Evolutionary conservation across 1,140 invertebrate species (phyloP), one percentile per base, ranked within the genome.

Genomic region (Caenorhabditis tropicalis): DNA sequence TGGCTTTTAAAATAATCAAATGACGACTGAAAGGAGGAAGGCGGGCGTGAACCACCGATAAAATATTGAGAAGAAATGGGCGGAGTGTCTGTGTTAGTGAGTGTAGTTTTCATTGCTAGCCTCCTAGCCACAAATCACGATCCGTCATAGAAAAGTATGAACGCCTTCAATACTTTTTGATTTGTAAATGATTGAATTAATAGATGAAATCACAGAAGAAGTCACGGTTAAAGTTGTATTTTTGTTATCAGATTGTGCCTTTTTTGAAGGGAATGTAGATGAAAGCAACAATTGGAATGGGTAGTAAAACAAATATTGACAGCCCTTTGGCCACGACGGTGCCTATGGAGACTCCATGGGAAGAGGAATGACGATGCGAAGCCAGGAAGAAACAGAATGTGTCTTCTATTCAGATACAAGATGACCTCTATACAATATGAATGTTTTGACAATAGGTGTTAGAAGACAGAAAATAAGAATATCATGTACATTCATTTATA

Each of bases 221-320:
- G 65, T 74, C 65, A 74, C 65, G 65, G 36, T 74, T 74, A 43
- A 21, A 6, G 36, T 74, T 74, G 9, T 46, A 33, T 65, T 65
- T 65, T 65, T 65, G 58, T 65, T 65, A 74, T 74, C 65, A 74
- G 15, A 74, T 46, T 74, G 65, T 74, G 65, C 27, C 65, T 74
- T 16, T 58, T 16, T 43, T 74, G 65, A 10, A 74, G 65, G 19
- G n/a, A 27, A 36, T 4, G 12, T 6, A 21, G 58, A 27, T 27
- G 24, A 36, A 74, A 74, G 65, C 29, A 74, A 21, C 19, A 46
- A 21, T 74, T 74, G 36, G 21, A 65, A 65, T 33, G 33, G 58
- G 58, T 65, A n/a, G 31, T 65, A 74, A 46, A 74, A 46, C 65
- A 74, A 74, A 74, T 24, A 74, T 74, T 74, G 65, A 74, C 65